Percentiles rank a stretch among this genome's conserved stretches.
Evolutionary conservation across 2,113 vertebrate species (phyloP).

Genomic region (Zosterops hypoxanthus): DNA sequence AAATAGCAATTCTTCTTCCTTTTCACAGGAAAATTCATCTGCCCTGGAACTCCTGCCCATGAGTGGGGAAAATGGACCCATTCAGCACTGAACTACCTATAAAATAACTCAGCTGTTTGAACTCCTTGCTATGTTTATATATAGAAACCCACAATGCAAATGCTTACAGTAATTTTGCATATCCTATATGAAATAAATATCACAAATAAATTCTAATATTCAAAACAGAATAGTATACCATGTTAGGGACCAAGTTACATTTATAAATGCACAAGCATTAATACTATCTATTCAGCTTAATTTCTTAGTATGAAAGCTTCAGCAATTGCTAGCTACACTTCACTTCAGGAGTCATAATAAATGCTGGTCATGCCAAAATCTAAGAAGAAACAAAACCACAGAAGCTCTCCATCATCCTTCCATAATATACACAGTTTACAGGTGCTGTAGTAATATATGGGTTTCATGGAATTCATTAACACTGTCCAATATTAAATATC

Average conservation of each 20-base stretch:
- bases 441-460: neutral
- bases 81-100: neutral
- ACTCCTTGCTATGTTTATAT: neutral
- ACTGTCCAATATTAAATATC: neutral
- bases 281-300: slow-evolving; percentile 1
- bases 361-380: slow-evolving; percentile 42
- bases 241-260: neutral
- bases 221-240: neutral
- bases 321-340: slow-evolving; percentile 1
- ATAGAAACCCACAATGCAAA: neutral
- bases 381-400: slow-evolving; percentile 11
- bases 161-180: neutral
- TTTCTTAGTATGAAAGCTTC: slow-evolving; percentile 28
- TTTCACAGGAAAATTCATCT: slow-evolving; percentile 1
- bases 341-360: slow-evolving; percentile 36
- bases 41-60: neutral
- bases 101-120: neutral
- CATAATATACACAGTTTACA: neutral
- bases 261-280: slow-evolving; percentile 29
- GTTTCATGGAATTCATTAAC: neutral
- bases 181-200: neutral
- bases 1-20: neutral
- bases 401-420: neutral
- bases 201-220: slow-evolving; percentile 18
- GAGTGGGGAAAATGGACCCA: neutral